phyloP scores from a whole-genome alignment of 2,797 vertebrate genomes.

The Chelmon rostratus region DNA sequence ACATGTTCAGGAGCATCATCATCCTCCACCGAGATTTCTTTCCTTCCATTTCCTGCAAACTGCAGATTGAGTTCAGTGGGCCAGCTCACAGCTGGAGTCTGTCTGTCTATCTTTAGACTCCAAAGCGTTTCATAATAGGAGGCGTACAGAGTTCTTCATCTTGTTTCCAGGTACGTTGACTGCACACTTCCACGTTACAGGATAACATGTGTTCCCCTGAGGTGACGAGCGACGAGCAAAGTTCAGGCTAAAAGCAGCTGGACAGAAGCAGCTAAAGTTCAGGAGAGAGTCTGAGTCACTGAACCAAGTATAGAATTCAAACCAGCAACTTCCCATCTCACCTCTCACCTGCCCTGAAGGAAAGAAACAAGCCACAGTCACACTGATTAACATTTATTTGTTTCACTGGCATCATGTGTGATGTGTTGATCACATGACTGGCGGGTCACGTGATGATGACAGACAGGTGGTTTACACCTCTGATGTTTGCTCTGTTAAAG shows the following conservation, averaged over 20 bases:
- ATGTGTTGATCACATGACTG: too few relatives aligned
- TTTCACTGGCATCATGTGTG: too few relatives aligned
- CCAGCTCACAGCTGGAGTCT: slow-evolving; percentile 21
- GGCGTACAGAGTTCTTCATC: not conserved
- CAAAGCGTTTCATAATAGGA: not conserved
- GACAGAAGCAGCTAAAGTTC: too few relatives aligned
- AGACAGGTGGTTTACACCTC: too few relatives aligned
- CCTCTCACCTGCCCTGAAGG: not conserved
- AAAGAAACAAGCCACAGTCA: too few relatives aligned
- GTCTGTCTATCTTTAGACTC: slow-evolving; percentile 25
- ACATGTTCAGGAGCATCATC: too few relatives aligned
- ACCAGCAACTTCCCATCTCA: not conserved
- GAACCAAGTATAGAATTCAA: not conserved
- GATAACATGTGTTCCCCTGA: not conserved
- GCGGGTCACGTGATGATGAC: too few relatives aligned
- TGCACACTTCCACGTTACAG: not conserved
- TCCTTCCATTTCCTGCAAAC: not conserved
- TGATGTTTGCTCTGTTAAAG: too few relatives aligned
- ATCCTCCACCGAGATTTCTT: not conserved
- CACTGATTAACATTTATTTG: too few relatives aligned
- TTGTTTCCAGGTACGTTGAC: not conserved
- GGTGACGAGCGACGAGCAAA: not conserved
- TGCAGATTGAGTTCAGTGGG: slow-evolving; percentile 20
- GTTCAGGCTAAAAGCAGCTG: not conserved
- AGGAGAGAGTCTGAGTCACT: not conserved